These are phyloP conservation scores for Astreopora myriophthalma DNA, from an alignment of 64 coral and sea anemone genomes.

Conservation along the genomic window DNA sequence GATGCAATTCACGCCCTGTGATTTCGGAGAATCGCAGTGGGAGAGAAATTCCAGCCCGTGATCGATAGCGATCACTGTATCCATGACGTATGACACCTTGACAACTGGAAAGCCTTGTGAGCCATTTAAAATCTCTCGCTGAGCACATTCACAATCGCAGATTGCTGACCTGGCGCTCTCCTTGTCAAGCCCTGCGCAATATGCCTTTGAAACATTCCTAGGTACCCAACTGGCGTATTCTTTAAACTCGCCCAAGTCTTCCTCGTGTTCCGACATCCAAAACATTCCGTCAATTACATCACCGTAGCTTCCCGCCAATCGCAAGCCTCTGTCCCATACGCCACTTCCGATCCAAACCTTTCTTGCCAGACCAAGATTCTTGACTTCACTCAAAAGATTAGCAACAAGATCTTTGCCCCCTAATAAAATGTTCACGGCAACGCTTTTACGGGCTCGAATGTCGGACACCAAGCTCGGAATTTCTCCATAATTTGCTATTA, in stretches of 20 bases:
- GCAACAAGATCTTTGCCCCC: background rate
- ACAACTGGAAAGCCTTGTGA: slow-evolving; percentile 4
- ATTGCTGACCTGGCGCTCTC: background rate
- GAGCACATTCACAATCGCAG: background rate
- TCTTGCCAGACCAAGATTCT: slow-evolving; percentile 30
- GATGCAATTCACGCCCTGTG: background rate
- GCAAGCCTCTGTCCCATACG: background rate
- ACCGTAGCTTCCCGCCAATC: background rate
- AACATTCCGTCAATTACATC: slow-evolving; percentile 58
- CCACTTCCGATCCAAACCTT: slow-evolving; percentile 73
- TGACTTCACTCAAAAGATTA: slow-evolving; percentile 54
- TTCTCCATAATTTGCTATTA: background rate
- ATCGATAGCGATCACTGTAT: slow-evolving; percentile 46
- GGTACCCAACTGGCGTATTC: background rate
- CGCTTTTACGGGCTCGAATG: slow-evolving; percentile 1
- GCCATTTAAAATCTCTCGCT: background rate
- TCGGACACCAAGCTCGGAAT: background rate
- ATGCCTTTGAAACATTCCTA: slow-evolving; percentile 9
- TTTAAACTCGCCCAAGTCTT: slow-evolving; percentile 15
- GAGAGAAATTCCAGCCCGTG: background rate
- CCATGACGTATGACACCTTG: slow-evolving; percentile 44
- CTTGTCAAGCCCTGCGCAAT: slow-evolving; percentile 18
- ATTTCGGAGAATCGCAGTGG: background rate
- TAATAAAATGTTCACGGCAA: slow-evolving; percentile 57
- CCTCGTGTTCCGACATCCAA: background rate